Conservation (phyloP, 2,888 invertebrate genomes). For the Cacoxenus indagator region DNA sequence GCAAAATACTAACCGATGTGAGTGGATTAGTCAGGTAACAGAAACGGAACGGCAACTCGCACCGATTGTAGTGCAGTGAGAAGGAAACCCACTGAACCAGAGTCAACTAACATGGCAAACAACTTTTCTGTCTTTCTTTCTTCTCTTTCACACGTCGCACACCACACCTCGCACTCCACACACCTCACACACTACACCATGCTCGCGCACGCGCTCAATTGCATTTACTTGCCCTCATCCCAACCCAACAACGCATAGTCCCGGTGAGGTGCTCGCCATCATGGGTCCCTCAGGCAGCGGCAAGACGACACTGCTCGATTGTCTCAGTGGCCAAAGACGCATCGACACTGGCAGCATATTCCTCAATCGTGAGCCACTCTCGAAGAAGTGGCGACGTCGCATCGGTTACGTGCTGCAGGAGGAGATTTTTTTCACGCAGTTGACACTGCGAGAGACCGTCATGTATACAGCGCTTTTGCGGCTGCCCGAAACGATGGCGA, state of each 20-base stretch:
- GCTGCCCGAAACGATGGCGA: constrained; percentile 80
- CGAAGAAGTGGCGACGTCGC: constrained; percentile 80
- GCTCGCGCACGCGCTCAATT: neutral
- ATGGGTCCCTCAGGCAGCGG: constrained; percentile 87
- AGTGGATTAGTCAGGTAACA: constrained; percentile 77
- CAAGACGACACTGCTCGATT: constrained; percentile 84
- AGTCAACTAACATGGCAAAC: constrained; percentile 34
- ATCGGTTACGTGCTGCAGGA: constrained; percentile 87
- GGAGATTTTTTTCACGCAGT: constrained; percentile 84
- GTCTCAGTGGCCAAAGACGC: constrained; percentile 79
- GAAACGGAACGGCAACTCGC: constrained; percentile 20
- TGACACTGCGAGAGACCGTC: constrained; percentile 83
- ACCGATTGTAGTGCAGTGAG: constrained; percentile 1
- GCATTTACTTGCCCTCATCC: neutral
- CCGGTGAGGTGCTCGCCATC: constrained; percentile 83
- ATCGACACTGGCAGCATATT: constrained; percentile 78
- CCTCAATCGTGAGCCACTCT: constrained; percentile 76
- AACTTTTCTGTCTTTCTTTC: constrained; percentile 4
- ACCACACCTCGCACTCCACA: neutral
- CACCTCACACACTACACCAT: neutral
- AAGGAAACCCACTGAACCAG: constrained; percentile 44
- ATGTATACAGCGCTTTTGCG: constrained; percentile 75
- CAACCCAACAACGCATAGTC: constrained; percentile 67
- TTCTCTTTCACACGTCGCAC: neutral
- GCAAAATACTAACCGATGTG: constrained; percentile 78